Base-by-base conservation (phyloP, 2,113 vertebrate species). In the Pedionomus torquatus region DNA sequence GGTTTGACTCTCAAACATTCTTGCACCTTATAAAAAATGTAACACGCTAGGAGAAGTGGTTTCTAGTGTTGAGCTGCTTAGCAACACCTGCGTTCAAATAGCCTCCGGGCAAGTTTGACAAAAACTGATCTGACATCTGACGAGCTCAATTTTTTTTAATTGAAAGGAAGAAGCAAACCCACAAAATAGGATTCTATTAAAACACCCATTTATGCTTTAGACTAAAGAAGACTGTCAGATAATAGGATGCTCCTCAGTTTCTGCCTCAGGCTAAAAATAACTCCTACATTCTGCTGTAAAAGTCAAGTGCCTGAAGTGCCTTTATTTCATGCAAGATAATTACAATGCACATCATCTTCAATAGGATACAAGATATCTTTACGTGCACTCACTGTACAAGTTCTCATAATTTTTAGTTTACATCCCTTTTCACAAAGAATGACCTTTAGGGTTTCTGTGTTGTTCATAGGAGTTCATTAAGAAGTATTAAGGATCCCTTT, bases 51-150 rank as follows among this genome's bases (percentile, higher is more conserved):
- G 8, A 95, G 78, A 94, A 83, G 64, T 31, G 55, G 1, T 84
- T 89, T 92, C 82, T 39, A 64, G 28, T 75, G 80, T 21, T 69
- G 57, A 84, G 83, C 80, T 95, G 86, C 88, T 89, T 57, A 93
- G 90, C 65, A 96, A 90, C 88, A 97, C 80, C 86, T 89, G 77
- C 17, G 7, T 71, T 92, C 69, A 88, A 93, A 75, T 6, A 93
- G 74, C 92, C 80, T 72, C 48, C 1, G 3, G 90, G 13, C 25
- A 66, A 57, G 48, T 66, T 78, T 84, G 69, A 95, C 90, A 89
- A 93, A 60, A 96, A 92, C 51, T 46, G 64, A 94, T 77, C 51
- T 78, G 85, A 94, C 93, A 94, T 63, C 79, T 93, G 79, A 92
- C 1, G 4, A 88, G 64, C 13, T 48, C 6, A 2, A 8, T 52